phyloP scores from a whole-genome alignment of 2,888 invertebrate genomes.

The Acanthopleura granulata region DNA sequence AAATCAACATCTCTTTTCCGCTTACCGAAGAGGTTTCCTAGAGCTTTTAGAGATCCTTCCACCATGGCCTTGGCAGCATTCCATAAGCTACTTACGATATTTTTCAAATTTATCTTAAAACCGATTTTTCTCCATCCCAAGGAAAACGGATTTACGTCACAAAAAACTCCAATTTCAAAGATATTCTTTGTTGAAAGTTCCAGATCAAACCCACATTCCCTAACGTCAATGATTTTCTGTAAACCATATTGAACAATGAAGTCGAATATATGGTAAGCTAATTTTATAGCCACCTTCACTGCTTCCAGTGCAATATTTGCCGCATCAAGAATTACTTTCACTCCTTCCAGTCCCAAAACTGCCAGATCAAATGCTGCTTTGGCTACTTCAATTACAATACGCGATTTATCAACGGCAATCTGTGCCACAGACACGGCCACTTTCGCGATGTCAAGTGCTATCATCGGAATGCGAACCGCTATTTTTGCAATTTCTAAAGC shows the following conservation, averaged over 20 bases:
- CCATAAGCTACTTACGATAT: conserved; percentile 6
- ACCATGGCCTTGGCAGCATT: conserved; percentile 1
- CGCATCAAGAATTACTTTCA: conserved; percentile 3
- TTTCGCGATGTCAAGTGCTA: conserved; percentile 34
- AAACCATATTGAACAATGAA: conserved; percentile 1
- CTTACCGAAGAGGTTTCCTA: not conserved
- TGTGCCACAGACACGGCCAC: conserved; percentile 30
- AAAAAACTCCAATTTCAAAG: conserved; percentile 10
- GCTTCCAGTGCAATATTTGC: not conserved
- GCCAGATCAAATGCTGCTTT: conserved; percentile 27
- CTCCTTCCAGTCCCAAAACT: not conserved
- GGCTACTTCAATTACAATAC: conserved; percentile 28
- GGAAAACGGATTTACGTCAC: not conserved
- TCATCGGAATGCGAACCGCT: conserved; percentile 29
- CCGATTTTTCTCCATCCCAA: not conserved
- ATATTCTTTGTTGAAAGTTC: not conserved
- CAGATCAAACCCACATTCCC: not conserved
- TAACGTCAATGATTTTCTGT: conserved; percentile 10
- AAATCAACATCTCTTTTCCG: conserved; percentile 11
- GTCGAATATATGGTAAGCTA: not conserved
- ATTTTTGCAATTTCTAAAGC: conserved; percentile 34
- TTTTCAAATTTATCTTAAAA: not conserved
- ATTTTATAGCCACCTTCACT: not conserved
- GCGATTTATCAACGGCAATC: conserved; percentile 32
- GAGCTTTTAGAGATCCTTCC: not conserved